Base-by-base conservation (phyloP, 2,113 vertebrate species). In the Xyliphius kryptos region DNA sequence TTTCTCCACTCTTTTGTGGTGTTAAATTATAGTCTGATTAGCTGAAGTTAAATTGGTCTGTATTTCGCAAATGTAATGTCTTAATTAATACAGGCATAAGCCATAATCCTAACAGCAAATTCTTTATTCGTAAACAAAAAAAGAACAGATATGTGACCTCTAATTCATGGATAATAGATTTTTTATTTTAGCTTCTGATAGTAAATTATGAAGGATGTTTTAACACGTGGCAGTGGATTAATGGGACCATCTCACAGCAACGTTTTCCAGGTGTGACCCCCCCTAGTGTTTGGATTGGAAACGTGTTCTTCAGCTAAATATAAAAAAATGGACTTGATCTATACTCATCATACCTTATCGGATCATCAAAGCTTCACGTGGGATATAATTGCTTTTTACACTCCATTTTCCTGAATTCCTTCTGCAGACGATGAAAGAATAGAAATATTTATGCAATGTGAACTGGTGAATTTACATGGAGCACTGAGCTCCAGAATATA, bases 381-480 rank as follows among this genome's bases (percentile, higher is more conserved):
- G 17, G 19, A 26, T 43, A 32, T 37, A 36, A 50, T 19, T 47
- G n/a, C 32, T 57, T 20, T 36, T 17, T 9, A 56, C 41, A 49
- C 62, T 66, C 67, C 53, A 19, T 56, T 49, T 47, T 22, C 50
- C 15, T 41, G 40, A 26, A 21, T 58, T 49, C 57, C 32, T 32
- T 32, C 20, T 60, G 10, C 15, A 60, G 52, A 58, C 2, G 43
- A 56, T 7, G 9, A 52, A 36, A 56, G 46, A 58, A 41, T 26
- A 37, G 22, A 61, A 21, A 19, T 32, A 61, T 65, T 61, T 65
- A 64, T 61, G 61, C 50, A 64, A 38, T 64, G 44, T 59, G 21
- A 26, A 26, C 16, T 46, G 36, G 49, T 19, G 47, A 22, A 60
- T 68, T 63, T 60, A 32, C 41, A 59, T 57, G 32, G 16, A 36